These are phyloP conservation scores for Anadara kagoshimensis DNA, from an alignment of 1,140 invertebrate species.

Conservation along the genomic window DNA sequence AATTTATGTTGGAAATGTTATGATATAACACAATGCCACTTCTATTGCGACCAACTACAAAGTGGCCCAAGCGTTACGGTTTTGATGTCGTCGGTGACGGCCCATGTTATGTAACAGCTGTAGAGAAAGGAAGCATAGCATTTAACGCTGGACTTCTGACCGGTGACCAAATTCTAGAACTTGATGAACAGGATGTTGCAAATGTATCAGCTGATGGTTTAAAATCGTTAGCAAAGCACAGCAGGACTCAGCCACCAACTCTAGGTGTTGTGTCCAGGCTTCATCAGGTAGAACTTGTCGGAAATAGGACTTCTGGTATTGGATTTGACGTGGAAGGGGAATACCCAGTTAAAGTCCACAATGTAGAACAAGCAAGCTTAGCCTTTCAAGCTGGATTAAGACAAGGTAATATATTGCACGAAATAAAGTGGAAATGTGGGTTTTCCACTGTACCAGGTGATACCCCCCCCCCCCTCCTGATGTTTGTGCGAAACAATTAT, in stretches of 20 bases:
- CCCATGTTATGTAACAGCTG: slow-evolving; percentile 67
- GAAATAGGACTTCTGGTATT: slow-evolving; percentile 43
- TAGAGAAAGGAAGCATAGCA: slow-evolving; percentile 67
- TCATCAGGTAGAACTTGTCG: slow-evolving; percentile 58
- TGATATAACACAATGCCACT: slow-evolving; percentile 52
- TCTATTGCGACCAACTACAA: slow-evolving; percentile 34
- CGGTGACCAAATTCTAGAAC: slow-evolving; percentile 71
- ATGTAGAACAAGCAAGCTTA: slow-evolving; percentile 63
- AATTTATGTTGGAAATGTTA: too few species aligned
- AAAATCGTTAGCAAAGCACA: slow-evolving; percentile 59
- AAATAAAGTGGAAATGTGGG: too few species aligned
- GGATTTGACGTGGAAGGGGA: slow-evolving; percentile 62
- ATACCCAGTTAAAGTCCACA: slow-evolving; percentile 57
- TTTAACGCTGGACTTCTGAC: slow-evolving; percentile 64
- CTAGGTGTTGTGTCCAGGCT: slow-evolving; percentile 68
- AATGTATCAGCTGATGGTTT: slow-evolving; percentile 63
- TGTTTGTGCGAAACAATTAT: too few species aligned
- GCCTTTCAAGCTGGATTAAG: slow-evolving; percentile 63
- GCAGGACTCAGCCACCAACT: slow-evolving; percentile 54
- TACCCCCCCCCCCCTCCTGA: too few species aligned
- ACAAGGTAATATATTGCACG: too few species aligned
- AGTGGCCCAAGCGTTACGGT: slow-evolving; percentile 71
- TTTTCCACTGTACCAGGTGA: too few species aligned
- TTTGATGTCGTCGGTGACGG: slow-evolving; percentile 71
- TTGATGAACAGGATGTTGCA: slow-evolving; percentile 70